These are phyloP conservation scores for Brachionus plicatilis DNA, from an alignment of 1,140 invertebrate genomes.

Conservation along the genomic window DNA sequence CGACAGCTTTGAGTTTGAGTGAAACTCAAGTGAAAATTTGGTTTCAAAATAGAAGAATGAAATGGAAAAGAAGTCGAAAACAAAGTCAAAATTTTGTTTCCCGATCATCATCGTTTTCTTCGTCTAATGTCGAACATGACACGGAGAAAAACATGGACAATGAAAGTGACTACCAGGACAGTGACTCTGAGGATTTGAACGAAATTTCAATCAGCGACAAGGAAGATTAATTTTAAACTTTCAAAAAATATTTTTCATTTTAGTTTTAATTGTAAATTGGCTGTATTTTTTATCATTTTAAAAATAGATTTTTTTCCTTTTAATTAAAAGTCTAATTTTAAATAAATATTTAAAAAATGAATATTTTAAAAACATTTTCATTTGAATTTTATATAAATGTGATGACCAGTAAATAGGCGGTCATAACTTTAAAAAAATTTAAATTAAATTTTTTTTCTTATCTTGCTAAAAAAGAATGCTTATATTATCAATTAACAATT, in stretches of 20 bases:
- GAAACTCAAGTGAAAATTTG: slow-evolving; percentile 75
- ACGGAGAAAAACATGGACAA: neutral
- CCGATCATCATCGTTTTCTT: neutral
- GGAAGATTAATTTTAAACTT: neutral
- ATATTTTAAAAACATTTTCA: too few species aligned
- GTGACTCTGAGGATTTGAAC: neutral
- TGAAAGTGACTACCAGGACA: neutral
- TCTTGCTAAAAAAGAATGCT: too few species aligned
- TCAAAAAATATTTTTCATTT: neutral
- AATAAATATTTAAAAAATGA: neutral
- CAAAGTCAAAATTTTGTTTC: neutral
- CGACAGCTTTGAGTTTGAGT: slow-evolving; percentile 90
- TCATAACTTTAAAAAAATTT: neutral
- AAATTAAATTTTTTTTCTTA: too few species aligned
- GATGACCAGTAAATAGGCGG: too few species aligned
- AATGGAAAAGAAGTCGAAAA: slow-evolving; percentile 40
- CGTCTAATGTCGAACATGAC: neutral
- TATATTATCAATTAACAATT: too few species aligned
- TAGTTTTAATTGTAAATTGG: neutral
- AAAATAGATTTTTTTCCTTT: neutral
- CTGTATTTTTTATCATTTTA: neutral
- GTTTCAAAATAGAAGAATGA: slow-evolving; percentile 41
- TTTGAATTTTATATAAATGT: too few species aligned
- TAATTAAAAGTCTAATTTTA: neutral
- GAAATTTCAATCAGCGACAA: slow-evolving; percentile 11